Percentiles rank a stretch among this genome's conserved stretches.
Evolutionary conservation across 2,888 invertebrate species (phyloP).

Genomic region (Trypoxylon attenuatum): DNA sequence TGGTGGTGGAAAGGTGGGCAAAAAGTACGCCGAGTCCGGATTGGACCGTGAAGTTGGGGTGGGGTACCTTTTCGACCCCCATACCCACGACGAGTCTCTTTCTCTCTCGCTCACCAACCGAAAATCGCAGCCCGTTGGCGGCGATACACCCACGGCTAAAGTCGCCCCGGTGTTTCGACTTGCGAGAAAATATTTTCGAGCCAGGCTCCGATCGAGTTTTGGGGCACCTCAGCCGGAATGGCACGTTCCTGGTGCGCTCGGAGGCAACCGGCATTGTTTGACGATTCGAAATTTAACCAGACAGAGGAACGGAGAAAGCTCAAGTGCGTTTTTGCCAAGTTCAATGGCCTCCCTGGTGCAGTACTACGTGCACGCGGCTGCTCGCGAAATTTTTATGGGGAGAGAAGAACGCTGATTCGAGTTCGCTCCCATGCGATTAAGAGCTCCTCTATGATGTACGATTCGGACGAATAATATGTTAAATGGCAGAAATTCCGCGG

Average conservation of each 20-base stretch:
- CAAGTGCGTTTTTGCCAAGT: background rate
- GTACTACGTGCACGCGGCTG: background rate
- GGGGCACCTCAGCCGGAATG: conserved; percentile 21
- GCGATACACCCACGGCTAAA: conserved; percentile 32
- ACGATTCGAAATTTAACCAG: conserved; percentile 28
- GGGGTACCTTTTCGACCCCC: conserved; percentile 62
- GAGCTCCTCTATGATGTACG: background rate
- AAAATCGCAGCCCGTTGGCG: conserved; percentile 35
- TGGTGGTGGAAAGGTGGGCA: conserved; percentile 61
- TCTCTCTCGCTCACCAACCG: conserved; percentile 53
- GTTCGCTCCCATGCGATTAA: background rate
- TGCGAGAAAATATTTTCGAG: conserved; percentile 44
- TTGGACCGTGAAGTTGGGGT: conserved; percentile 65
- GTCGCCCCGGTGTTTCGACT: conserved; percentile 2
- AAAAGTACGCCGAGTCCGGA: conserved; percentile 65
- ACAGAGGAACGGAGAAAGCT: conserved; percentile 1
- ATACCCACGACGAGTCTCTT: conserved; percentile 24
- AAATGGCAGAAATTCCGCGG: background rate
- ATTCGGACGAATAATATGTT: background rate
- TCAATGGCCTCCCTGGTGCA: background rate
- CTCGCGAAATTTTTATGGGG: background rate
- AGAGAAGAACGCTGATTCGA: background rate
- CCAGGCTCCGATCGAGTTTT: background rate
- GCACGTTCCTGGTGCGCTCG: conserved; percentile 36
- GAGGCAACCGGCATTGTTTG: conserved; percentile 39